phyloP scores from a whole-genome alignment of 2,888 invertebrate genomes.

The Amblyteles armatorius region DNA sequence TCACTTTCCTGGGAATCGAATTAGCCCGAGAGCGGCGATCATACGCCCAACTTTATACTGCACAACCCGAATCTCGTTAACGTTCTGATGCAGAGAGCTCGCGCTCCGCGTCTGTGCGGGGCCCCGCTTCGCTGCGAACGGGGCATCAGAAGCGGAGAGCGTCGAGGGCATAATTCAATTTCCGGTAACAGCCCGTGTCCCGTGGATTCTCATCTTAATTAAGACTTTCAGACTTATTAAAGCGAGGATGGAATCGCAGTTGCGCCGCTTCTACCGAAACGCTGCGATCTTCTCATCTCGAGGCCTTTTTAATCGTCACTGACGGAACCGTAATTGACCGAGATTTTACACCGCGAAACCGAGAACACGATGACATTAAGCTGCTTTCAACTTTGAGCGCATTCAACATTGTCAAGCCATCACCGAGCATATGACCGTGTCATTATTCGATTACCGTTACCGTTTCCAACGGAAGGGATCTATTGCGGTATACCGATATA shows the following conservation, averaged over 20 bases:
- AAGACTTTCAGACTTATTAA: conserved; percentile 49
- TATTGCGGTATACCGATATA: neutral
- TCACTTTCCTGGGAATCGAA: conserved; percentile 69
- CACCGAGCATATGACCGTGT: neutral
- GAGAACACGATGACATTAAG: conserved; percentile 9
- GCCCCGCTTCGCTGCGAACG: neutral
- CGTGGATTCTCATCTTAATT: conserved; percentile 54
- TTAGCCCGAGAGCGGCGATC: conserved; percentile 61
- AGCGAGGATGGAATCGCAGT: conserved; percentile 14
- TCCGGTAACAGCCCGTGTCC: conserved; percentile 53
- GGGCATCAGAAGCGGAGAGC: neutral
- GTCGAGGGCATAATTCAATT: conserved; percentile 55
- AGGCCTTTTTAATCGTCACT: conserved; percentile 4
- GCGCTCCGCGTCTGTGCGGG: conserved; percentile 7
- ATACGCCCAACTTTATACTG: conserved; percentile 24
- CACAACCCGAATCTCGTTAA: conserved; percentile 52
- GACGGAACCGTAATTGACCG: conserved; percentile 30
- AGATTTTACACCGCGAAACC: conserved; percentile 10
- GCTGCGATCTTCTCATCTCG: neutral
- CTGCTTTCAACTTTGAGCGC: conserved; percentile 1
- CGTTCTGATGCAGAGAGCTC: conserved; percentile 25
- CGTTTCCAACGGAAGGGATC: neutral
- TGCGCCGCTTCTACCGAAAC: conserved; percentile 17
- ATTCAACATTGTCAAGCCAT: conserved; percentile 19
- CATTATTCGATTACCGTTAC: neutral